Evolutionary conservation across 2,888 invertebrate species (phyloP).

Genomic region (Cerceris rybyensis): DNA sequence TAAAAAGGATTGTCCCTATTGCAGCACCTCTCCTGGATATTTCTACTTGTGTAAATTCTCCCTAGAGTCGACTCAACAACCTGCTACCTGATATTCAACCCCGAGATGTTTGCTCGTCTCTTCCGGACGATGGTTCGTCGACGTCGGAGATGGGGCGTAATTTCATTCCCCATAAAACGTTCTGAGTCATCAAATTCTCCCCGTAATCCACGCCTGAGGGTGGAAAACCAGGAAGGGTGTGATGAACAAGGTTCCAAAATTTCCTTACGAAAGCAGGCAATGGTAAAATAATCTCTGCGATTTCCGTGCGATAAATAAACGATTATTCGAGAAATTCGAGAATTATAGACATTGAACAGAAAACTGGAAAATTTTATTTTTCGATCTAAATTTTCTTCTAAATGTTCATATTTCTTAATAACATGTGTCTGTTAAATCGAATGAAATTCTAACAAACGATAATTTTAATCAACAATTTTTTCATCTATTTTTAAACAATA

Average conservation of each 20-base stretch:
- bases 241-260: conserved; percentile 2
- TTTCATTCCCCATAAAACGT: conserved; percentile 52
- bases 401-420: background rate
- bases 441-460: background rate
- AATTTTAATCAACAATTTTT: background rate
- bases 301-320: conserved; percentile 8
- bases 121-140: conserved; percentile 14
- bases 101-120: conserved; percentile 41
- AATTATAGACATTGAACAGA: too few relatives aligned
- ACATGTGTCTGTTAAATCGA: background rate
- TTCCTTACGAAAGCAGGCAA: conserved; percentile 1
- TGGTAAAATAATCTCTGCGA: conserved; percentile 9
- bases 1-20: too few relatives aligned
- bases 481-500: too few relatives aligned
- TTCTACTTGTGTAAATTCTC: background rate
- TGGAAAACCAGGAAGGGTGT: conserved; percentile 29
- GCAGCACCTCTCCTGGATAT: background rate
- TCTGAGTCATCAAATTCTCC: conserved; percentile 69
- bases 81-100: conserved; percentile 22
- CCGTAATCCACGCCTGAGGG: conserved; percentile 20
- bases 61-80: conserved; percentile 1
- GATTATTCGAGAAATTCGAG: background rate
- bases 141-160: conserved; percentile 31
- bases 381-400: too few relatives aligned
- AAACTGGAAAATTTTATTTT: too few relatives aligned